A percentile compares a stretch with the other conserved stretches of the same genome.
These are phyloP conservation scores for Harlomillsia oculata DNA, from an alignment of 1,140 invertebrate genomes.

Conservation along the genomic window DNA sequence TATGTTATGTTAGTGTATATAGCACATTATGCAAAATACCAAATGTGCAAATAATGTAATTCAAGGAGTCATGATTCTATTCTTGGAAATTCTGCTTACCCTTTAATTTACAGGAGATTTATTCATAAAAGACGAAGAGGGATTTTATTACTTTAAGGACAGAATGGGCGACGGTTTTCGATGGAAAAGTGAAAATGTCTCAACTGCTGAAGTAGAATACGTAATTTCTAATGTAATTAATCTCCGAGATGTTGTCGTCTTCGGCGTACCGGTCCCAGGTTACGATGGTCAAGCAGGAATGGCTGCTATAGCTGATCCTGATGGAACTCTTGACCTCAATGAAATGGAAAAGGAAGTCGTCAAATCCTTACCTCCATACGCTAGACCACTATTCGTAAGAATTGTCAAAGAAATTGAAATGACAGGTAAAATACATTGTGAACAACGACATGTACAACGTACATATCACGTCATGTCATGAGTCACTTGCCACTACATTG, in stretches of 20 bases:
- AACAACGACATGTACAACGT: too few species aligned
- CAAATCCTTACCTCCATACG: slow-evolving; percentile 69
- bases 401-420: slow-evolving; percentile 37
- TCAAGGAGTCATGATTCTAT: neutral
- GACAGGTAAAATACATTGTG: slow-evolving; percentile 29
- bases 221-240: slow-evolving; percentile 68
- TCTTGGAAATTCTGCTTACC: slow-evolving; percentile 73
- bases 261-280: slow-evolving; percentile 56
- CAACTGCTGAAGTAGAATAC: slow-evolving; percentile 91
- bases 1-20: slow-evolving; percentile 55
- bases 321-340: slow-evolving; percentile 56
- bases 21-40: slow-evolving; percentile 35
- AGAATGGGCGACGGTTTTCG: slow-evolving; percentile 94
- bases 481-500: neutral
- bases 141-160: slow-evolving; percentile 90
- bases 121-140: slow-evolving; percentile 59
- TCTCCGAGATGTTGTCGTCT: slow-evolving; percentile 83
- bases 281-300: slow-evolving; percentile 57
- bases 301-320: slow-evolving; percentile 82
- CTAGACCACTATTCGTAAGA: slow-evolving; percentile 75
- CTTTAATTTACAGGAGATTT: slow-evolving; percentile 33
- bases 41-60: neutral
- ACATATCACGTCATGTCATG: too few species aligned
- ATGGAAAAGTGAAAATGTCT: slow-evolving; percentile 98
- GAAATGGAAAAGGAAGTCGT: slow-evolving; percentile 52